Conservation (phyloP, 2,888 invertebrate species). For the Oligia strigilis region DNA sequence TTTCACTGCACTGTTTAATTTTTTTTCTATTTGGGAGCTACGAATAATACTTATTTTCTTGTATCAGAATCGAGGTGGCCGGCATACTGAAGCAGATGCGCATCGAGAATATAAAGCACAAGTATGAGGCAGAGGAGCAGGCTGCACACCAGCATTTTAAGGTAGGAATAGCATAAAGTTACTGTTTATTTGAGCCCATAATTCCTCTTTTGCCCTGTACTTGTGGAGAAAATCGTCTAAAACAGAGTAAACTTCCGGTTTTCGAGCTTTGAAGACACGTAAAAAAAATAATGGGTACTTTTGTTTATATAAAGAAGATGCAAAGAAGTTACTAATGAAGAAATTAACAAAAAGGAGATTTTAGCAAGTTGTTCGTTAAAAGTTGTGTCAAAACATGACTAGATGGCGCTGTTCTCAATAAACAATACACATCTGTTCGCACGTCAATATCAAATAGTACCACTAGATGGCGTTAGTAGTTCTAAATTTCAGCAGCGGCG, state of each 20-base stretch:
- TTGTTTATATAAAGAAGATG: accelerated
- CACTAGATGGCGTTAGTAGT: conserved; percentile 74
- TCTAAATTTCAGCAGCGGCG: conserved; percentile 21
- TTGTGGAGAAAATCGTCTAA: not conserved
- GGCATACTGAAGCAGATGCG: conserved; percentile 95
- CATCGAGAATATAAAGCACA: conserved; percentile 95
- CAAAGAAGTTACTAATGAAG: not conserved
- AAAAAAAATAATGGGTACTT: not conserved
- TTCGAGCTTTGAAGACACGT: accelerated
- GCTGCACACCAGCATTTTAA: conserved; percentile 97
- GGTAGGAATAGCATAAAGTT: conserved; percentile 84
- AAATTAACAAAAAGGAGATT: not conserved
- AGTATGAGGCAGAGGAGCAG: conserved; percentile 96
- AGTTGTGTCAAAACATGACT: not conserved
- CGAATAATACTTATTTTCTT: conserved; percentile 26
- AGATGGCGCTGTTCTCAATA: conserved; percentile 56
- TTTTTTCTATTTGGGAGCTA: not conserved
- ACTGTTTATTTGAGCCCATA: too few relatives aligned
- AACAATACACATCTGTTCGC: not conserved
- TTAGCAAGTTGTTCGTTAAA: accelerated
- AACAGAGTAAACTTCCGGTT: not conserved
- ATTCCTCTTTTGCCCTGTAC: not conserved
- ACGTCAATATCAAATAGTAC: not conserved
- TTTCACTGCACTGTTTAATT: not conserved
- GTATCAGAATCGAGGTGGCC: conserved; percentile 95